Evolutionary conservation across 1,140 invertebrate species (phyloP).

Genomic region (Drosophila persimilis): DNA sequence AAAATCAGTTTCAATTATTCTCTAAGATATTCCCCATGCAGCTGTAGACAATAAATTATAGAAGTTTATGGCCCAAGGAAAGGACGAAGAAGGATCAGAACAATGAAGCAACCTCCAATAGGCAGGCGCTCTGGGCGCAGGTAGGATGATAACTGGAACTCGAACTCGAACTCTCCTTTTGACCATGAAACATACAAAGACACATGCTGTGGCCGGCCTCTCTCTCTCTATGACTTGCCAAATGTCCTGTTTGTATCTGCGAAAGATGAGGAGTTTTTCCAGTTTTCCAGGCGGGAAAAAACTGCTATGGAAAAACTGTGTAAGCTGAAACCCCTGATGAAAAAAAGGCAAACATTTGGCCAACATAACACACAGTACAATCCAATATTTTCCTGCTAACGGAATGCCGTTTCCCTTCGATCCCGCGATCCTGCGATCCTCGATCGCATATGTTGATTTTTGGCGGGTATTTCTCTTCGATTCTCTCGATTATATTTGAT

Average conservation of each 20-base stretch:
- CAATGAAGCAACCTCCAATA: constrained; percentile 66
- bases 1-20: constrained; percentile 37
- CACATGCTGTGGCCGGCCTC: constrained; percentile 34
- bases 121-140: constrained; percentile 51
- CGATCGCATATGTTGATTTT: constrained; percentile 65
- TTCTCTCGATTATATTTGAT: constrained; percentile 58
- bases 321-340: constrained; percentile 37
- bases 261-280: constrained; percentile 41
- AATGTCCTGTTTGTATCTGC: constrained; percentile 49
- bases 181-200: constrained; percentile 47
- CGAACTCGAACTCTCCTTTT: constrained; percentile 37
- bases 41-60: constrained; percentile 71
- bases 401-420: constrained; percentile 50
- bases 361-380: constrained; percentile 3
- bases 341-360: constrained; percentile 50
- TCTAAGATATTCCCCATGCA: constrained; percentile 35
- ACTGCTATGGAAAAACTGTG: constrained; percentile 46
- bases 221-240: constrained; percentile 54
- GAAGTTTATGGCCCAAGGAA: constrained; percentile 56
- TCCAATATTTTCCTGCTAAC: constrained; percentile 38
- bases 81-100: constrained; percentile 55
- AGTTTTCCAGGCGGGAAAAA: constrained; percentile 58
- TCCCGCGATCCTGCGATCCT: constrained; percentile 2
- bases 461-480: constrained; percentile 60
- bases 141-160: constrained; percentile 35